Evolutionary conservation across 2,113 vertebrate species (phyloP).

Genomic region (Carollia perspicillata): DNA sequence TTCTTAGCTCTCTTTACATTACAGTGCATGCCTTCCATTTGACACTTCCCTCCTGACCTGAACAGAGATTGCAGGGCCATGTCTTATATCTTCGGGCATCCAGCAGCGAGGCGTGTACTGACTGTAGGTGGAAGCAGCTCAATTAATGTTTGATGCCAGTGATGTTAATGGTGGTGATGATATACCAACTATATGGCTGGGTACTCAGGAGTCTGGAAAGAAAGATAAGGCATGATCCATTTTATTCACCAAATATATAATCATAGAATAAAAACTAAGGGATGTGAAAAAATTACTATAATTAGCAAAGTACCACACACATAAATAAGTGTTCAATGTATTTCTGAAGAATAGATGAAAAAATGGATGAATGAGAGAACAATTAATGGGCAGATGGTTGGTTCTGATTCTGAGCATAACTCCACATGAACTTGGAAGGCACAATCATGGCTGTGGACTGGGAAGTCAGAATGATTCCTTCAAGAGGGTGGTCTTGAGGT

Average conservation of each 20-base stretch:
- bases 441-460: not conserved
- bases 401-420: not conserved
- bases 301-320: not conserved
- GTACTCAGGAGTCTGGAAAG: not conserved
- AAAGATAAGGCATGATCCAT: not conserved
- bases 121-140: not conserved
- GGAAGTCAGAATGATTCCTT: not conserved
- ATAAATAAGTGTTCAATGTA: not conserved
- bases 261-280: not conserved
- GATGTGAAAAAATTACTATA: not conserved
- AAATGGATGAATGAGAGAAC: not conserved
- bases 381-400: not conserved
- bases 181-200: not conserved
- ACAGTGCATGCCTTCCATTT: not conserved
- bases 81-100: not conserved
- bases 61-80: not conserved
- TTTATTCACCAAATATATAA: conserved; percentile 15
- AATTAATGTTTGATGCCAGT: not conserved
- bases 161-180: not conserved
- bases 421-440: not conserved
- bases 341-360: not conserved
- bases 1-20: not conserved
- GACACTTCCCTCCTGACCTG: not conserved
- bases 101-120: not conserved
- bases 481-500: not conserved